Percentiles rank a stretch among this genome's conserved stretches.
phyloP scores from a whole-genome alignment of 2,113 vertebrate genomes.

The Henicopernis longicauda region DNA sequence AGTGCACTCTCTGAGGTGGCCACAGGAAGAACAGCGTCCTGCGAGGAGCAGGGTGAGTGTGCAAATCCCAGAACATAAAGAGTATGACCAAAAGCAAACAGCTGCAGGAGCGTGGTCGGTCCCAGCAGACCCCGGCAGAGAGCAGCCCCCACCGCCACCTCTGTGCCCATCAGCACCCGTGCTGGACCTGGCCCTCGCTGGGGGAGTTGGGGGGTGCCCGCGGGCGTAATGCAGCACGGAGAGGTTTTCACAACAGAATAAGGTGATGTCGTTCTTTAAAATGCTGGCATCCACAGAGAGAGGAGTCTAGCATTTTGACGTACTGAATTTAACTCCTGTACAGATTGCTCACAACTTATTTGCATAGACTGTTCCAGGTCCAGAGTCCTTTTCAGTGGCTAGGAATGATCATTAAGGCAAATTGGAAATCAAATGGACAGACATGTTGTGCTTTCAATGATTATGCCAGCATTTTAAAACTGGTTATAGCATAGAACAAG shows the following conservation, averaged over 20 bases:
- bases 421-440: not conserved
- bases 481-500: not conserved
- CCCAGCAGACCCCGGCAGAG: not conserved
- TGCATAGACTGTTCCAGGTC: not conserved
- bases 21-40: not conserved
- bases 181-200: accelerated
- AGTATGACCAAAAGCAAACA: not conserved
- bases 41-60: accelerated
- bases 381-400: slow-evolving; percentile 29
- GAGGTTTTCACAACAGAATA: slow-evolving; percentile 5
- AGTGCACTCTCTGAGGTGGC: accelerated
- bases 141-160: not conserved
- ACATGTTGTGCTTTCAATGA: not conserved
- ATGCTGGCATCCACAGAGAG: not conserved
- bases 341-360: not conserved
- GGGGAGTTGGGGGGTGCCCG: accelerated
- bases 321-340: slow-evolving; percentile 6
- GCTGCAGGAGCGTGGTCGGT: not conserved
- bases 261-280: not conserved
- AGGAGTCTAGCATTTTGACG: slow-evolving; percentile 18
- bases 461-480: not conserved
- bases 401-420: not conserved
- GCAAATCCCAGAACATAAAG: not conserved
- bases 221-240: not conserved
- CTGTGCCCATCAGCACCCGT: accelerated